Base-by-base conservation (phyloP, 2,113 vertebrate genomes). In the Poeciliopsis turrubarensis region DNA sequence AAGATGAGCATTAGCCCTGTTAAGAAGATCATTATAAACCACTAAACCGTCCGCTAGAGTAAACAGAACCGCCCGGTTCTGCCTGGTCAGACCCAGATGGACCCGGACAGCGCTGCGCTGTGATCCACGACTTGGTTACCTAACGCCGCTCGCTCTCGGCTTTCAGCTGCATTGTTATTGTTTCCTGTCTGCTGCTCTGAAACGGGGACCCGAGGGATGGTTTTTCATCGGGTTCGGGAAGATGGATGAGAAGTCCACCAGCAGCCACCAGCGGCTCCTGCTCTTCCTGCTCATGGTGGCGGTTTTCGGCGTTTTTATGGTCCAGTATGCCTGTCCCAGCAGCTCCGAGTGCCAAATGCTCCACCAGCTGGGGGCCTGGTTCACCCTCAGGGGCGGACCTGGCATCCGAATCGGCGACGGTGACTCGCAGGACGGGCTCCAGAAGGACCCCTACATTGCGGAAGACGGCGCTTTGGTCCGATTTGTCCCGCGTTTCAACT, bases 261-360 rank as follows among this genome's bases (percentile, higher is more conserved):
- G 13, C 78, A 72, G 75, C 80, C 96, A 95, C 88, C 93, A 96
- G 89, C 89, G 94, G 77, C 93, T 96, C 80, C 91, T 97, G 70
- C 89, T 97, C 92, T 95, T 94, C 82, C 92, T 98, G 93, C 92
- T 97, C 85, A 95, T 97, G 95, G 91, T 96, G 41, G 90, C 97
- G 87, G 94, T 98, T 72, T 98, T 98, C 75, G 96, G 95, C 13
- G 95, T 96, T 81, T 97, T 99, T 57, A 96, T 96, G 86, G 88
- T 97, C 86, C 97, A 99, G 92, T 99, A 99, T 78, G 95, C 96
- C 27, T 99, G 97, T 86, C 97, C 98, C 26, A 96, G 97, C 81
- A 94, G 95, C 70, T 96, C 95, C 66, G 95, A 96, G 87, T 98
- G 97, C 92, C 96, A 94, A 92, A 89, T 96, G 92, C 94, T 97